Evolutionary conservation across 1,140 invertebrate genomes (phyloP).

Genomic region (Psilanteris sp.): DNA sequence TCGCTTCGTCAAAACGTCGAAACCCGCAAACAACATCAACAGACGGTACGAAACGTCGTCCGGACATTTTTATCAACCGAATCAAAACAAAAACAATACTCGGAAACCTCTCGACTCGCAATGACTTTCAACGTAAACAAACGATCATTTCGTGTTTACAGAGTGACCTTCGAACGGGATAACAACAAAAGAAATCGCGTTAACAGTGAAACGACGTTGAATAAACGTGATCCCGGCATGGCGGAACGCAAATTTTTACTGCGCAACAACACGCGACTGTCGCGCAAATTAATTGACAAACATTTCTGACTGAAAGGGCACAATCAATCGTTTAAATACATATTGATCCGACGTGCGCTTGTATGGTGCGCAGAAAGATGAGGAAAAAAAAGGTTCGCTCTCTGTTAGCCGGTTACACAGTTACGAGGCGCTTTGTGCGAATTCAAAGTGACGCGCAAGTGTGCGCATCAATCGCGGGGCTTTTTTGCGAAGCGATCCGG

Average conservation of each 20-base stretch:
- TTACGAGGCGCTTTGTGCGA: constrained; percentile 57
- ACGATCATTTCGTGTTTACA: too few species aligned
- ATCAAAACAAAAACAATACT: too few species aligned
- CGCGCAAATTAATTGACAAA: constrained; percentile 49
- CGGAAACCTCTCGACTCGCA: too few species aligned
- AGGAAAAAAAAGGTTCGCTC: constrained; percentile 20
- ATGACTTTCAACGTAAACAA: too few species aligned
- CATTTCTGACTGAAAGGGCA: constrained; percentile 19
- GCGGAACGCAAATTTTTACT: too few species aligned
- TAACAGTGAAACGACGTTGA: too few species aligned
- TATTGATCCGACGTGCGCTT: constrained; percentile 42
- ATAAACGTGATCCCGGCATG: too few species aligned
- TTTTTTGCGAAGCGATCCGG: constrained; percentile 61
- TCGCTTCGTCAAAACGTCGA: constrained; percentile 5
- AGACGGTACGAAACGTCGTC: too few species aligned
- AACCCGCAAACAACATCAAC: constrained; percentile 2
- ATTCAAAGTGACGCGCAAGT: constrained; percentile 57
- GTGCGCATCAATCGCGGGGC: constrained; percentile 63
- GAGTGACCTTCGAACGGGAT: too few species aligned
- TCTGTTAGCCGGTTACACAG: constrained; percentile 53
- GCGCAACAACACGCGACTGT: constrained; percentile 29
- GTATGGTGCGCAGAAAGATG: constrained; percentile 11
- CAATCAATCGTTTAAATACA: constrained; percentile 50
- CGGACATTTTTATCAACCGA: too few species aligned
- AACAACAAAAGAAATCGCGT: too few species aligned